phyloP scores from a whole-genome alignment of 2,113 vertebrate genomes.

The Uropsilus gracilis region DNA sequence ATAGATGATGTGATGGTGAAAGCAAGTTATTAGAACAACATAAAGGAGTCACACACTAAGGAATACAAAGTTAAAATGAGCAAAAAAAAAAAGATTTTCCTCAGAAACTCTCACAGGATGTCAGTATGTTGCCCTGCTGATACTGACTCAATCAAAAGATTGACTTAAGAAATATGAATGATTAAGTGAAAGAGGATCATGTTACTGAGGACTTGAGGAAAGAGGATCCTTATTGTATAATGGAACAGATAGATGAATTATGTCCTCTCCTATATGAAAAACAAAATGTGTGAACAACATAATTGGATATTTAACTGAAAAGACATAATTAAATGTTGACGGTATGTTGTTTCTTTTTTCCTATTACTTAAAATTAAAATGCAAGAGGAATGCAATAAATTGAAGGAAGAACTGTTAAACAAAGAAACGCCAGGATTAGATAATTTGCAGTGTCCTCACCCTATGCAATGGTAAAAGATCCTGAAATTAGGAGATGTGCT shows the following conservation, averaged over 20 bases:
- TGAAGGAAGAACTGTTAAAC: background rate
- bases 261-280: background rate
- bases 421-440: background rate
- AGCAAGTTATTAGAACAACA: background rate
- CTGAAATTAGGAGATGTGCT: background rate
- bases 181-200: background rate
- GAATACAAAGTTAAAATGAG: background rate
- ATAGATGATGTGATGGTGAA: background rate
- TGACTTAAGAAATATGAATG: background rate
- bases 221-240: background rate
- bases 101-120: background rate
- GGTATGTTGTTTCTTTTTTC: background rate
- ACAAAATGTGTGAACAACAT: background rate
- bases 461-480: background rate
- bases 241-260: background rate
- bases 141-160: background rate
- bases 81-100: background rate
- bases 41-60: background rate
- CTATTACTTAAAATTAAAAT: background rate
- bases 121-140: background rate
- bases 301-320: background rate
- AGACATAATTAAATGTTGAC: background rate
- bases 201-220: background rate
- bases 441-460: background rate
- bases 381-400: background rate